phyloP scores from a whole-genome alignment of 35 echinoderm and acorn worm genomes.

The Anneissia japonica region DNA sequence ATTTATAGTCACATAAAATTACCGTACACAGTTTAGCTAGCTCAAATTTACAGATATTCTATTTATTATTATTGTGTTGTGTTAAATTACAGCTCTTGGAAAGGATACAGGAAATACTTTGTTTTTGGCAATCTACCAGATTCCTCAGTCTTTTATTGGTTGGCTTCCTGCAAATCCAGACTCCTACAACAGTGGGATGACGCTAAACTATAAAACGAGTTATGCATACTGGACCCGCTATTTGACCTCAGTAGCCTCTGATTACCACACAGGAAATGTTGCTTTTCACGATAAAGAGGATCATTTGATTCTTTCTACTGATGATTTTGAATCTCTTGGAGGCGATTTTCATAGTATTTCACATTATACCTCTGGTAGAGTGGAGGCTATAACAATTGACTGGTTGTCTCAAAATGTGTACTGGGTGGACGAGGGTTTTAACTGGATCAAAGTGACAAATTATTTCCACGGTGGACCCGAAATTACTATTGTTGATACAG shows the following conservation, averaged over 20 bases:
- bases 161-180: not conserved
- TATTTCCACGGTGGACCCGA: not conserved
- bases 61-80: too few relatives aligned
- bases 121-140: too few relatives aligned
- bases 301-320: not conserved
- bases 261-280: not conserved
- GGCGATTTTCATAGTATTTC: not conserved
- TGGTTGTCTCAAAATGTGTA: conserved; percentile 3
- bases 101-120: too few relatives aligned
- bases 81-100: too few relatives aligned
- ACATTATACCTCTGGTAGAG: not conserved
- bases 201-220: not conserved
- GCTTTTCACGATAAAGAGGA: not conserved
- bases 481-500: not conserved
- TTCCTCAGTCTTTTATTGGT: too few relatives aligned
- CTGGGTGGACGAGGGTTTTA: not conserved
- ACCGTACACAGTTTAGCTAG: too few relatives aligned
- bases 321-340: not conserved
- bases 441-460: conserved; percentile 1
- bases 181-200: not conserved
- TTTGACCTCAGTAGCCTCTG: not conserved
- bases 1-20: too few relatives aligned
- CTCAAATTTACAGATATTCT: too few relatives aligned
- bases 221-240: not conserved
- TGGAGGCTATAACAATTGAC: not conserved